These are phyloP conservation scores for Melanophora roralis DNA, from an alignment of 2,888 invertebrate species.

Conservation along the genomic window DNA sequence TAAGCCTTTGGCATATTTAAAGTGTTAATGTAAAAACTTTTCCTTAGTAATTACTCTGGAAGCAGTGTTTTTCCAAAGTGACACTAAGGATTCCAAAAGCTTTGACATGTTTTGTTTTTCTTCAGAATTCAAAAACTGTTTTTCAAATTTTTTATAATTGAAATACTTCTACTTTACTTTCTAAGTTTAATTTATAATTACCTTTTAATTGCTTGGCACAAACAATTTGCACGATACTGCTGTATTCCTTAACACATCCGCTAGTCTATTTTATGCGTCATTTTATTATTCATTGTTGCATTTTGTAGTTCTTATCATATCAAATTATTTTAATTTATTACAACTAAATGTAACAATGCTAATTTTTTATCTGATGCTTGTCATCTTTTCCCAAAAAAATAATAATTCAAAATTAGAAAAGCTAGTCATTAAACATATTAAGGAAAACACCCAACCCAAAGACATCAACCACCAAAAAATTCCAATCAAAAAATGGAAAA, in stretches of 20 bases:
- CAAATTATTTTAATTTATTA: slow-evolving; percentile 58
- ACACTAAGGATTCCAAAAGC: no score
- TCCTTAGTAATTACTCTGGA: slow-evolving; percentile 1
- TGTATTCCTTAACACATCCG: neutral
- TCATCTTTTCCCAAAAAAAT: slow-evolving; percentile 33
- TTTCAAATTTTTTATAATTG: no score
- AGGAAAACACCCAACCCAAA: slow-evolving; percentile 9
- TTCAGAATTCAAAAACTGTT: no score
- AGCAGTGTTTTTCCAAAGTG: neutral
- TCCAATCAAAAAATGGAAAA: slow-evolving; percentile 5
- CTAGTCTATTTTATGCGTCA: slow-evolving; percentile 11
- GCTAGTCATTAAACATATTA: slow-evolving; percentile 57
- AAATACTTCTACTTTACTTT: no score
- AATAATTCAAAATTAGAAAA: neutral
- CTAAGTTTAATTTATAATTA: no score
- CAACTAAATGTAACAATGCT: slow-evolving; percentile 53
- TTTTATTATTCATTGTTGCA: slow-evolving; percentile 29
- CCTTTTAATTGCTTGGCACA: no score
- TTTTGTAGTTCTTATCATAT: slow-evolving; percentile 15
- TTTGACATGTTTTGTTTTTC: no score
- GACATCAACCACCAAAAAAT: neutral
- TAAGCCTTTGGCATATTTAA: neutral
- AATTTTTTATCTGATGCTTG: slow-evolving; percentile 56
- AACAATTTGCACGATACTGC: no score
- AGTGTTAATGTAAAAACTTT: slow-evolving; percentile 40